A percentile compares a stretch with the other conserved stretches of the same genome.
Evolutionary conservation across 2,888 invertebrate species (phyloP).

Genomic region (Metacarcinus magister): DNA sequence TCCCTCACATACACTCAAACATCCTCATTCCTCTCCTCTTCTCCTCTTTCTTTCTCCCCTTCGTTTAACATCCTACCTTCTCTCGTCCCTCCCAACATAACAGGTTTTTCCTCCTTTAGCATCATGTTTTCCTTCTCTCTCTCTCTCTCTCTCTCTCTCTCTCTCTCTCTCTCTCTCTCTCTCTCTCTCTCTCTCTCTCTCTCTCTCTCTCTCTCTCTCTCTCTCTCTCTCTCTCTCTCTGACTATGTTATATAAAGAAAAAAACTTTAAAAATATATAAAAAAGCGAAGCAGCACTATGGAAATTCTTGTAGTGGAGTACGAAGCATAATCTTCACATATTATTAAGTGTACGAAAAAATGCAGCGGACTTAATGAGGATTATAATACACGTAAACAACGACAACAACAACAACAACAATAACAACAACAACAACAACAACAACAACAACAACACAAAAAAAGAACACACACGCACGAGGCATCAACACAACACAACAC

Average conservation of each 20-base stretch:
- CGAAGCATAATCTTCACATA: background rate
- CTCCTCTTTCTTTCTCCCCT: background rate
- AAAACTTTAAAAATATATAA: too few relatives aligned
- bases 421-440: background rate
- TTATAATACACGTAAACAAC: too few relatives aligned
- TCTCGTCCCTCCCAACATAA: too few relatives aligned
- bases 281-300: too few relatives aligned
- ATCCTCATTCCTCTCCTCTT: background rate
- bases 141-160: background rate
- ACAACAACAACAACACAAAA: background rate
- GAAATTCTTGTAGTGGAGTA: background rate
- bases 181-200: background rate
- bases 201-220: slow-evolving; percentile 52
- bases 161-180: background rate
- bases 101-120: background rate
- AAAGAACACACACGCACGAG: background rate
- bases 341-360: too few relatives aligned
- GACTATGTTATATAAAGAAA: background rate
- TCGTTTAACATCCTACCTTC: too few relatives aligned
- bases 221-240: background rate
- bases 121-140: background rate
- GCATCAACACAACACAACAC: too few relatives aligned
- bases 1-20: background rate
- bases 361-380: too few relatives aligned
- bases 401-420: too few relatives aligned